Evolutionary conservation across 2,797 vertebrate species (phyloP).

Genomic region (Microchirus variegatus): DNA sequence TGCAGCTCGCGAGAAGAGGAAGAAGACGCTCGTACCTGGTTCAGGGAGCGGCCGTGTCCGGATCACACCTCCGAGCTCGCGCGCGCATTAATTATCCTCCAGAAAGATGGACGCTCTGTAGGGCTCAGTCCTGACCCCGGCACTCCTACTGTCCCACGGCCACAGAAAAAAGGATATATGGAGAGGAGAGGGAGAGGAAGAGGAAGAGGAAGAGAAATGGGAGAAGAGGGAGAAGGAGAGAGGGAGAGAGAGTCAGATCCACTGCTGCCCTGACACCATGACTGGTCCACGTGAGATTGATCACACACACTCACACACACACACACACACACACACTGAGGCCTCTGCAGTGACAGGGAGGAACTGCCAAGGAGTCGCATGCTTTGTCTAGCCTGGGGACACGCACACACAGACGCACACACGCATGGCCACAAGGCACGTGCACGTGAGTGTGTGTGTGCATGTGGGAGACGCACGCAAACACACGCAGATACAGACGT

Average conservation of each 20-base stretch:
- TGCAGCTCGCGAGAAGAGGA: constrained; percentile 52
- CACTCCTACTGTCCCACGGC: constrained; percentile 71
- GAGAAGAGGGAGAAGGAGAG: constrained; percentile 52
- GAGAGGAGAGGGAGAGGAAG: constrained; percentile 51
- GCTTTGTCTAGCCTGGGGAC: constrained; percentile 76
- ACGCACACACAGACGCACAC: constrained; percentile 18
- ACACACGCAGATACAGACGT: constrained; percentile 1
- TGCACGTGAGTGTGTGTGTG: background rate
- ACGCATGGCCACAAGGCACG: constrained; percentile 31
- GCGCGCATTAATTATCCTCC: constrained; percentile 80
- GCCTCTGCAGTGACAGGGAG: constrained; percentile 76
- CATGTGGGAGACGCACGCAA: constrained; percentile 3
- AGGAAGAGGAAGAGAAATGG: constrained; percentile 43
- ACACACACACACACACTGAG: constrained; percentile 66
- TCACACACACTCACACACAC: constrained; percentile 75
- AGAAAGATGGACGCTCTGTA: constrained; percentile 64
- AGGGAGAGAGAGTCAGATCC: constrained; percentile 76
- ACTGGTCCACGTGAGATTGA: constrained; percentile 85
- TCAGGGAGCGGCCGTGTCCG: constrained; percentile 37
- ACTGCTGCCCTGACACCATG: constrained; percentile 81
- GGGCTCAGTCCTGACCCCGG: constrained; percentile 71
- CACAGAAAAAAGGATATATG: constrained; percentile 61
- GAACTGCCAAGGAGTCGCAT: constrained; percentile 64
- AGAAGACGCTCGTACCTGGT: constrained; percentile 76
- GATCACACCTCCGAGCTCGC: constrained; percentile 60